These are phyloP conservation scores for Drosophila lacicola DNA, from an alignment of 2,888 invertebrate species.

Conservation along the genomic window DNA sequence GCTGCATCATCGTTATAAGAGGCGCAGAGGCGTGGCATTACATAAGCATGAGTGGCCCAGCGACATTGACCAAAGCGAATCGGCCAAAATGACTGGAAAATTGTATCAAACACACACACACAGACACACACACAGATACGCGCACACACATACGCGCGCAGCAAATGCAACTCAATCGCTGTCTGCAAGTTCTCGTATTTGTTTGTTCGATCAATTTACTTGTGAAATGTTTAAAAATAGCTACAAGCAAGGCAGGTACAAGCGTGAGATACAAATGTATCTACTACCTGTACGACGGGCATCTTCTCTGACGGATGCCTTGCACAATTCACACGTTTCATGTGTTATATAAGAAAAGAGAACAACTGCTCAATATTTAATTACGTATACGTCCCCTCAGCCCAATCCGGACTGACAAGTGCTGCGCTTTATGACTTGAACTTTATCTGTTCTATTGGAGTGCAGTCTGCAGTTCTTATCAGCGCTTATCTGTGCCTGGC, in stretches of 20 bases:
- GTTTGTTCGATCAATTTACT: slow-evolving; percentile 76
- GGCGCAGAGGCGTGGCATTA: slow-evolving; percentile 48
- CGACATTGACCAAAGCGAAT: slow-evolving; percentile 66
- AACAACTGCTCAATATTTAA: slow-evolving; percentile 48
- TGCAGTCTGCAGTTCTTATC: slow-evolving; percentile 39
- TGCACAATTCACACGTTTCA: slow-evolving; percentile 74
- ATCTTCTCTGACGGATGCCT: slow-evolving; percentile 25
- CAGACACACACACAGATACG: background rate
- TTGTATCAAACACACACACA: slow-evolving; percentile 56
- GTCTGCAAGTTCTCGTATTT: slow-evolving; percentile 60
- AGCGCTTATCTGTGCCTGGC: slow-evolving; percentile 8
- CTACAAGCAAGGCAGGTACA: slow-evolving; percentile 49
- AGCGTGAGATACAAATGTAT: slow-evolving; percentile 71
- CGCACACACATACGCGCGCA: background rate
- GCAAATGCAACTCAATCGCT: slow-evolving; percentile 60
- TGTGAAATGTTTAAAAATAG: slow-evolving; percentile 73
- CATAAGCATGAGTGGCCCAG: slow-evolving; percentile 61
- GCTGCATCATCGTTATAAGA: slow-evolving; percentile 58
- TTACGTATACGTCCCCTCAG: slow-evolving; percentile 35
- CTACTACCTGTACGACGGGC: slow-evolving; percentile 58
- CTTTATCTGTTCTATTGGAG: slow-evolving; percentile 48
- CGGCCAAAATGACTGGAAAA: slow-evolving; percentile 69
- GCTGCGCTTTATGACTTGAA: slow-evolving; percentile 34
- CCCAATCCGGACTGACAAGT: slow-evolving; percentile 1
- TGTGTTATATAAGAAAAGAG: slow-evolving; percentile 25